Conservation (phyloP, 2,113 vertebrate species). For the Charina bottae region DNA sequence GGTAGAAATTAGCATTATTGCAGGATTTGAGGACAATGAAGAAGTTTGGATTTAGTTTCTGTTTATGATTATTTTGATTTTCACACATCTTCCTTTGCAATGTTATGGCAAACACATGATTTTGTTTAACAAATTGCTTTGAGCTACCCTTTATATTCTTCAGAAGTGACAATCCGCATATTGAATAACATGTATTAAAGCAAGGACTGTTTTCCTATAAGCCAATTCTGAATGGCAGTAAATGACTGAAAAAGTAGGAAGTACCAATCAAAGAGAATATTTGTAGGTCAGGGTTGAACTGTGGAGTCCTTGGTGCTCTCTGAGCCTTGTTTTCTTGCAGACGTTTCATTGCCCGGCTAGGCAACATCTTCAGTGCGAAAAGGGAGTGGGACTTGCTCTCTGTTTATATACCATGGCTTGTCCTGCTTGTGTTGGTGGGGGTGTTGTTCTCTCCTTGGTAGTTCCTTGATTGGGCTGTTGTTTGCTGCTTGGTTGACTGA, state of each 20-base stretch:
- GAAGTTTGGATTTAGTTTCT: neutral
- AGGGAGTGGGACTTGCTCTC: no score
- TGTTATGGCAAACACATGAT: neutral
- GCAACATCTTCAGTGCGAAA: no score
- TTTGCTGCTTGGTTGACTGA: no score
- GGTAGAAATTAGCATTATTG: neutral
- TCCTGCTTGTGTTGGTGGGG: no score
- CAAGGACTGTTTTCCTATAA: neutral
- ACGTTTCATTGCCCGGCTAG: no score
- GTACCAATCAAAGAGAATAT: no score
- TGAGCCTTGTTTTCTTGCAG: no score
- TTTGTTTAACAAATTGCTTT: neutral
- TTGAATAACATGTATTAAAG: neutral
- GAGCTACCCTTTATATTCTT: neutral
- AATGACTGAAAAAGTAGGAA: neutral
- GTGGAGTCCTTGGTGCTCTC: no score
- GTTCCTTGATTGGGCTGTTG: no score
- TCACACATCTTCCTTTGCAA: neutral
- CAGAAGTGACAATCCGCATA: neutral
- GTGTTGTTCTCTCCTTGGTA: no score
- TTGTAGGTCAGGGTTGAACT: no score
- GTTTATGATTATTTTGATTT: neutral
- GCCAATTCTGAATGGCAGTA: neutral
- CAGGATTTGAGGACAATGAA: neutral
- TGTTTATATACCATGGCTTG: no score